Conservation (phyloP, 35 echinoderm and acorn worm species). For the Chiridota heheva region DNA sequence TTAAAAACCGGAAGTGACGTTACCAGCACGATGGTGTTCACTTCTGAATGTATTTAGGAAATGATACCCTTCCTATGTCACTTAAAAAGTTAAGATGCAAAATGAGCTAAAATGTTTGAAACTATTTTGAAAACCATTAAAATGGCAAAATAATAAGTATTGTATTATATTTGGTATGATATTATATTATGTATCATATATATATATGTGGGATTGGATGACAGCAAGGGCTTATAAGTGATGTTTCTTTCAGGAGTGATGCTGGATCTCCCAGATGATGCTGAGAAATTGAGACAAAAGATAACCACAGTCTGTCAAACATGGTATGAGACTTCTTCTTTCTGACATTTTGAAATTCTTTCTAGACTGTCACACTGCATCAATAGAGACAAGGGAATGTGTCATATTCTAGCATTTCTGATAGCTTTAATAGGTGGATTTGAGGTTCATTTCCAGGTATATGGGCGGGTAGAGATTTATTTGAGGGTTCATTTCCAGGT, state of each 20-base stretch:
- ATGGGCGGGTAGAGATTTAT: too few species aligned
- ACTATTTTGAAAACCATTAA: too few species aligned
- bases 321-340: constrained; percentile 55
- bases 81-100: too few species aligned
- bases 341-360: background rate
- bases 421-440: background rate
- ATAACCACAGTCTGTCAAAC: constrained; percentile 82
- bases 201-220: background rate
- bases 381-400: background rate
- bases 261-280: constrained; percentile 80
- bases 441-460: too few species aligned
- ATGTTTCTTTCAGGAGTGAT: constrained; percentile 51
- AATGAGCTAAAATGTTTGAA: too few species aligned
- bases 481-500: background rate
- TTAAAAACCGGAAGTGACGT: too few species aligned
- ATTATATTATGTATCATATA: background rate
- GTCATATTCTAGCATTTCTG: background rate
- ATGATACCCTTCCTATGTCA: too few species aligned
- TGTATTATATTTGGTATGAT: background rate
- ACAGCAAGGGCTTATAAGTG: background rate
- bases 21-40: too few species aligned
- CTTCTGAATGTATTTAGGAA: too few species aligned
- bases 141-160: too few species aligned
- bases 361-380: background rate
- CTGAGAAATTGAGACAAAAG: constrained; percentile 68